phyloP scores from a whole-genome alignment of 2,113 vertebrate genomes.

The Phylloscopus trochiloides region DNA sequence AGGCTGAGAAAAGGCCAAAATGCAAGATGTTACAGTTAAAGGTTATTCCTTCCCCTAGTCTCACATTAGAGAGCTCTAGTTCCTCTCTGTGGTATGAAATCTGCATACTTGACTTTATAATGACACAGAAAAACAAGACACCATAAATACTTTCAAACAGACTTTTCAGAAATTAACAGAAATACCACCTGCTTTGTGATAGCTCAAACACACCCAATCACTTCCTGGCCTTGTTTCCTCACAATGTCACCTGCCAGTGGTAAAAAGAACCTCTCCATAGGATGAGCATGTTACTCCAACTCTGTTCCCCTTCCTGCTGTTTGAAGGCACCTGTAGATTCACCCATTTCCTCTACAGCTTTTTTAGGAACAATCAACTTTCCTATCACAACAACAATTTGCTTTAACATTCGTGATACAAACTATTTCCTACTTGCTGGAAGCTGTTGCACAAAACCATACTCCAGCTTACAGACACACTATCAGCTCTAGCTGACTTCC shows the following conservation, averaged over 20 bases:
- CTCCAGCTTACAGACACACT: not conserved
- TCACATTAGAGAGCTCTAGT: not conserved
- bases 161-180: not conserved
- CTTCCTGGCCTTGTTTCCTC: not conserved
- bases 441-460: not conserved
- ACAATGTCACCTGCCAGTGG: not conserved
- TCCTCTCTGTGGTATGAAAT: not conserved
- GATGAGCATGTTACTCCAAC: not conserved
- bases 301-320: not conserved
- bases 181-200: not conserved
- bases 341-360: not conserved
- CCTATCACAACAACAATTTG: accelerated
- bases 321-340: not conserved
- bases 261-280: not conserved
- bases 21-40: not conserved
- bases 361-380: not conserved
- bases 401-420: not conserved
- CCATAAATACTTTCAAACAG: not conserved
- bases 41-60: not conserved
- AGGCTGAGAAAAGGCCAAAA: not conserved
- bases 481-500: not conserved
- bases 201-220: not conserved
- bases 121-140: not conserved
- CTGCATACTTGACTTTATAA: not conserved
- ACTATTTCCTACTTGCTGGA: not conserved